Percentiles rank a stretch among this genome's conserved stretches.
These are phyloP conservation scores for Trichomalopsis sarcophagae DNA, from an alignment of 1,140 invertebrate species.

Conservation along the genomic window DNA sequence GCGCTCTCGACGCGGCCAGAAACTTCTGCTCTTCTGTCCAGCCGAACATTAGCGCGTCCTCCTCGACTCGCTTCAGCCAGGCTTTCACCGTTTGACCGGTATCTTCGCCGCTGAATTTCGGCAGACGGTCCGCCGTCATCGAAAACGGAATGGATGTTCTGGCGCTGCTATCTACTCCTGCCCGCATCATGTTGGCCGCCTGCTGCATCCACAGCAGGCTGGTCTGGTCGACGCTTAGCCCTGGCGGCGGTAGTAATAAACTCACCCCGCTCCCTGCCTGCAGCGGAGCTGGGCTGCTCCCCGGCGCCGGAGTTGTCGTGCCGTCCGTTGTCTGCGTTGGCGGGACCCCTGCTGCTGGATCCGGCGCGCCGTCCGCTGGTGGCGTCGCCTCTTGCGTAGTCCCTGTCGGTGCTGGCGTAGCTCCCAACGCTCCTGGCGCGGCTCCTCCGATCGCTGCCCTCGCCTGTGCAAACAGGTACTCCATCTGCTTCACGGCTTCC, in stretches of 20 bases:
- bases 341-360: too few species aligned
- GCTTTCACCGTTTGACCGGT: neutral
- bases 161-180: neutral
- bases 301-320: too few species aligned
- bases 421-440: too few species aligned
- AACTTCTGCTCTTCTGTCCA: neutral
- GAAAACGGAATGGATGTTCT: neutral
- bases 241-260: neutral
- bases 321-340: too few species aligned
- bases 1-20: neutral
- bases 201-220: neutral
- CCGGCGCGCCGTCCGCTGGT: too few species aligned
- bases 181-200: neutral
- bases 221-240: neutral
- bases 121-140: neutral
- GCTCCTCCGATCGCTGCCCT: too few species aligned
- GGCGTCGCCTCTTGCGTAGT: too few species aligned
- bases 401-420: too few species aligned
- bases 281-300: too few species aligned
- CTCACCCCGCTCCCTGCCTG: too few species aligned
- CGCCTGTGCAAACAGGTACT: too few species aligned
- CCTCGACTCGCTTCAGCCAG: neutral
- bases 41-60: neutral
- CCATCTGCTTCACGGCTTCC: too few species aligned
- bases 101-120: neutral